A percentile compares a stretch with the other conserved stretches of the same genome.
Evolutionary conservation across 2,113 vertebrate species (phyloP).

Genomic region (Hystrix cristata): DNA sequence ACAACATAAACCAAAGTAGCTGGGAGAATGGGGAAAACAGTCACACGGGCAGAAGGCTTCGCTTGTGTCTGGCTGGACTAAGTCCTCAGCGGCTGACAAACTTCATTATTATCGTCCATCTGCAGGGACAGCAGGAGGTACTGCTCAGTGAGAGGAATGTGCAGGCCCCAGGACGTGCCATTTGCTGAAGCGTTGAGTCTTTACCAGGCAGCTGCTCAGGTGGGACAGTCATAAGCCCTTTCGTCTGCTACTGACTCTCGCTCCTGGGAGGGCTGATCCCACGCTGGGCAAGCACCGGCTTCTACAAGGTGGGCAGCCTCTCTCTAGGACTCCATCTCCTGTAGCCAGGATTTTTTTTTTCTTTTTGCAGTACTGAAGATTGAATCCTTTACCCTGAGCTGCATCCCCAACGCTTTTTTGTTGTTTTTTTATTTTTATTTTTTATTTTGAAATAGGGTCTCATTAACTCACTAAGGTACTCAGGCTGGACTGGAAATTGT

Average conservation of each 20-base stretch:
- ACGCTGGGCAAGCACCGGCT: fast-evolving
- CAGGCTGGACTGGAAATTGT: not conserved
- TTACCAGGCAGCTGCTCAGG: not conserved
- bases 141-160: fast-evolving
- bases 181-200: no score
- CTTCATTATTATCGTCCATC: fast-evolving
- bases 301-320: fast-evolving
- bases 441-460: not conserved
- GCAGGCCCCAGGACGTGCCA: fast-evolving
- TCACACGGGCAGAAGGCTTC: fast-evolving
- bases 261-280: not conserved
- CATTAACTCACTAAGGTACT: not conserved
- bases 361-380: not conserved
- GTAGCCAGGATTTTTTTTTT: not conserved
- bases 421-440: no score
- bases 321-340: not conserved
- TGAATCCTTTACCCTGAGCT: not conserved
- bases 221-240: not conserved
- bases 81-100: not conserved
- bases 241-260: not conserved
- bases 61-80: not conserved
- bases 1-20: not conserved
- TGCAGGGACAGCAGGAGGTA: not conserved
- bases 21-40: not conserved
- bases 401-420: not conserved